These are phyloP conservation scores for Acridotheres tristis DNA, from an alignment of 2,797 vertebrate genomes.

Conservation along the genomic window DNA sequence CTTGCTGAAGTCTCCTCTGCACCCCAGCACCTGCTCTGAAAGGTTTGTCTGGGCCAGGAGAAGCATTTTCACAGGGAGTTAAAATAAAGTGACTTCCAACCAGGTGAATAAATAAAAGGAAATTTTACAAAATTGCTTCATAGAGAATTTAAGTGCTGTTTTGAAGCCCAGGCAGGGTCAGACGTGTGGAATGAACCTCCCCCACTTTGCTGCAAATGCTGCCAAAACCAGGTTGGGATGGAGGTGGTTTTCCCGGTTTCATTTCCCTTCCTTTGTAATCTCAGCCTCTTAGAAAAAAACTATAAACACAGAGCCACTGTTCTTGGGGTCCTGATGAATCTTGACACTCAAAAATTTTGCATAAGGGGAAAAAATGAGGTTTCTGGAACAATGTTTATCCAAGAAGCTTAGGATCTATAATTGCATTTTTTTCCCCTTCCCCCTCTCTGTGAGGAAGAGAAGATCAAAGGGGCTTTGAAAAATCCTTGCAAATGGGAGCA, in stretches of 20 bases:
- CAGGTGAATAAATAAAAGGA: not conserved
- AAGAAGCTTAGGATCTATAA: not conserved
- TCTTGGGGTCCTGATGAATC: not conserved
- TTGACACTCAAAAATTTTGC: not conserved
- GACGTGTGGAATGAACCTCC: not conserved
- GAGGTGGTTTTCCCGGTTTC: not conserved
- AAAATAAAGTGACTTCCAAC: not conserved
- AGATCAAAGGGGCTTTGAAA: constrained; percentile 27
- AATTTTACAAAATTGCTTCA: not conserved
- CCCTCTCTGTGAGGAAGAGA: not conserved
- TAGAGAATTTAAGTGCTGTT: not conserved
- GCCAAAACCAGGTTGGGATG: not conserved
- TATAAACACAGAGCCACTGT: not conserved
- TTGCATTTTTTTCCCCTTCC: not conserved
- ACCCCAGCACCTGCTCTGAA: rapidly evolving
- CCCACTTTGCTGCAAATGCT: not conserved
- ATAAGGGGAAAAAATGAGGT: not conserved
- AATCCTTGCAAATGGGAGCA: constrained; percentile 2
- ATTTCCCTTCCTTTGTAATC: not conserved
- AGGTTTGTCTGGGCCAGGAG: not conserved
- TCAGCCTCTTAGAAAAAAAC: not conserved
- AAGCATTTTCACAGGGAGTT: not conserved
- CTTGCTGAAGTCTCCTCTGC: rapidly evolving
- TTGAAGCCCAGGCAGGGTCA: not conserved
- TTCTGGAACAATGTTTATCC: not conserved